phyloP scores from a whole-genome alignment of 2,113 vertebrate genomes.

The human region DNA sequence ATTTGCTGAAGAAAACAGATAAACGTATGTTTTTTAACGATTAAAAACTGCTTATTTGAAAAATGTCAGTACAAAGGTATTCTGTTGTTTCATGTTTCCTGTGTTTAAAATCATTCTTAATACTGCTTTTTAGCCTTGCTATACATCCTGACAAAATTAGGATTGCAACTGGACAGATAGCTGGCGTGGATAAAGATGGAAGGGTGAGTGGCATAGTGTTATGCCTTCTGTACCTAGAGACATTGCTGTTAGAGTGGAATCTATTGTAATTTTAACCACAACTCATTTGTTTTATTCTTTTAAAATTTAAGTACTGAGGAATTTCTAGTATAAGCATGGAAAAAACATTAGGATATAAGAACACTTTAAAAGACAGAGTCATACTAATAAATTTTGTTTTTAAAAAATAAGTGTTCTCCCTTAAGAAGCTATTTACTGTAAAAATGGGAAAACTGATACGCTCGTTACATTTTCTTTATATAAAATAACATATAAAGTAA shows the following conservation, averaged over 20 bases:
- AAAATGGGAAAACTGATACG: background rate
- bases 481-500: background rate
- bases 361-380: background rate
- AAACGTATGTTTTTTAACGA: slow-evolving; percentile 38
- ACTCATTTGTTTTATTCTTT: background rate
- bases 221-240: slow-evolving; percentile 6
- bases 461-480: background rate
- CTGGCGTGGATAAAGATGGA: slow-evolving; percentile 99
- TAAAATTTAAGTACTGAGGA: background rate
- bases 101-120: slow-evolving; percentile 77
- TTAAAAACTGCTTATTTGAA: slow-evolving; percentile 71
- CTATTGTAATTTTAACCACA: background rate
- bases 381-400: background rate
- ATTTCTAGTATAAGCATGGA: background rate
- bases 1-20: slow-evolving; percentile 51
- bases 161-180: slow-evolving; percentile 98
- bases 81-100: slow-evolving; percentile 43
- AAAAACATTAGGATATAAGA: background rate
- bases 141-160: slow-evolving; percentile 99
- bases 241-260: background rate
- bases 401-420: slow-evolving; percentile 4
- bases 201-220: slow-evolving; percentile 87
- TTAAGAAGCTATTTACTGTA: background rate
- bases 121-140: slow-evolving; percentile 90
- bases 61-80: slow-evolving; percentile 75